Evolutionary conservation across 2,113 vertebrate genomes (phyloP), one percentile per base, ranked within the genome.

Genomic region (Trochalopteron elliotii): DNA sequence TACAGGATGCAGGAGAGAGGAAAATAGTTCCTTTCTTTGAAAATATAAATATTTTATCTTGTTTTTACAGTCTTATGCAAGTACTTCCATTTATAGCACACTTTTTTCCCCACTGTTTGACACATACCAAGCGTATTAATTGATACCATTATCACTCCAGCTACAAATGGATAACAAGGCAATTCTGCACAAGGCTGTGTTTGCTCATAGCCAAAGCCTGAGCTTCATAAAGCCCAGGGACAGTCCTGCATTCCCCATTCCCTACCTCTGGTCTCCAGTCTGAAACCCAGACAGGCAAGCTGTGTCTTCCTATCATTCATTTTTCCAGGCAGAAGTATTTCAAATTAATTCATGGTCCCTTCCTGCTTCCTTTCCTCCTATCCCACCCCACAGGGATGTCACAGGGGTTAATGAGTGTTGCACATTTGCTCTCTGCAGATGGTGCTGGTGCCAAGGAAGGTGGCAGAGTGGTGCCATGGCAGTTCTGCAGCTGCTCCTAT

Each of bases 391-490:
- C 0, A 1, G 24, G 60, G 50, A 33, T 52, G 45, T 8, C 20
- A 8, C 63, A 40, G 39, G n/a, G 37, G 13, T 11, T 47, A 53
- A 14, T 7, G 31, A 83, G 22, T 2, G 56, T 12, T 49, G 33
- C 50, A 20, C 30, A 5, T 61, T 61, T 30, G 15, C 44, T 40
- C 10, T 13, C 52, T 59, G 52, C n/a, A 76, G 67, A 42, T 6
- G 23, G 8, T 50, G 57, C n/a, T 18, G 9, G 31, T 15, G 17
- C 40, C 7, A 10, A 47, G 52, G 40, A 65, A 59, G 42, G 33
- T 4, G 7, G 31, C 17, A 56, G 56, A 0, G 0, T 44, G 37
- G 25, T 74, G 49, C 21, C 39, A 39, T 2, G 6, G 55, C 49
- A 69, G 49, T 35, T 28, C 49, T 37, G 17, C 1, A 5, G 44